A percentile compares a stretch with the other conserved stretches of the same genome.
Evolutionary conservation across 2,797 vertebrate species (phyloP).

Genomic region (Clarias pachynema): DNA sequence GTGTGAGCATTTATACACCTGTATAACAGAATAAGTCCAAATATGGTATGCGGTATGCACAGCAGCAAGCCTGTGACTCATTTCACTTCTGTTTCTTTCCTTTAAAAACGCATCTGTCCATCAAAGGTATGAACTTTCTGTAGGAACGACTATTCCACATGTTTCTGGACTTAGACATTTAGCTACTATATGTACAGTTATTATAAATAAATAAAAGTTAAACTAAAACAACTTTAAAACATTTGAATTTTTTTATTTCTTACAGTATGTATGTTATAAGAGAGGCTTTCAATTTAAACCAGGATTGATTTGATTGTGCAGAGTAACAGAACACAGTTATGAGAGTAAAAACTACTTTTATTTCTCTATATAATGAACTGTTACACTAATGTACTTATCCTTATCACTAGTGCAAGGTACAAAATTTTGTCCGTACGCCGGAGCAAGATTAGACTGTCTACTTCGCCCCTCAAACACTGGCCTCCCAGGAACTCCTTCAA

Average conservation of each 20-base stretch:
- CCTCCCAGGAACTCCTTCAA: too few species aligned
- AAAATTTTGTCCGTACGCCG: too few species aligned
- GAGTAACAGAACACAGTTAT: too few species aligned
- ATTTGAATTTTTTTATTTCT: neutral
- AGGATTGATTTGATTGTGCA: too few species aligned
- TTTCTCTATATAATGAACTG: too few species aligned
- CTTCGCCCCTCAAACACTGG: too few species aligned
- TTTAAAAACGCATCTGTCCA: neutral
- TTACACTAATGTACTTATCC: too few species aligned
- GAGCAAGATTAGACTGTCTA: too few species aligned
- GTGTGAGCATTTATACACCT: conserved; percentile 14
- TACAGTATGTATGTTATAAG: neutral
- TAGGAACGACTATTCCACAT: neutral
- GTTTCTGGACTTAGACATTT: neutral
- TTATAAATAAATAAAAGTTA: neutral
- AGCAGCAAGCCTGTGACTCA: neutral
- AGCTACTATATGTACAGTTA: neutral
- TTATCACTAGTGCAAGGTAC: too few species aligned
- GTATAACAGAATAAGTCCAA: neutral
- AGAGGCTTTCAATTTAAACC: too few species aligned
- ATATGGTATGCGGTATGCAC: neutral
- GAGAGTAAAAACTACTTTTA: too few species aligned
- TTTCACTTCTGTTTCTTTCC: neutral
- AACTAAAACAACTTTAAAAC: neutral
- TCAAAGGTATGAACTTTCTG: neutral